Evolutionary conservation across 2,797 vertebrate species (phyloP).

Genomic region (Eupleurogrammus muticus): DNA sequence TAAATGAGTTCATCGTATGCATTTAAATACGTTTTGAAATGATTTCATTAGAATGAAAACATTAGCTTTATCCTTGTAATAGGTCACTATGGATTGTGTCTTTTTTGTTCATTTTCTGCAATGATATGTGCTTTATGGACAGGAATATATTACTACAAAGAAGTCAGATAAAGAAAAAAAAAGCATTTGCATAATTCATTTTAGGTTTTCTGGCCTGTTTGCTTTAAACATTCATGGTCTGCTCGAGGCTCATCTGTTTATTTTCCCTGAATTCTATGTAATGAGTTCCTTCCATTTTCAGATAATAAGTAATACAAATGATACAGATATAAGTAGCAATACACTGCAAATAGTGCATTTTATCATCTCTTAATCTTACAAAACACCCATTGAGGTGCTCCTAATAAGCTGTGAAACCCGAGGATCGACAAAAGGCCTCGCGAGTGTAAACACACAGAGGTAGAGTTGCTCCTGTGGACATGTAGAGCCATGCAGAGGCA

Average conservation of each 20-base stretch:
- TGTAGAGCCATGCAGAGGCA: slow-evolving; percentile 75
- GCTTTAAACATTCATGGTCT: too few relatives aligned
- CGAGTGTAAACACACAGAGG: slow-evolving; percentile 14
- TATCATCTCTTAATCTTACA: not conserved
- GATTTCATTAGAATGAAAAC: not conserved
- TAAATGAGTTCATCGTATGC: not conserved
- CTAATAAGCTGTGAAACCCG: not conserved
- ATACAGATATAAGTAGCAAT: too few relatives aligned
- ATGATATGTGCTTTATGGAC: too few relatives aligned
- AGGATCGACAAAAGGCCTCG: slow-evolving; percentile 9
- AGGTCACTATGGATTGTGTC: not conserved
- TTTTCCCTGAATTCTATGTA: too few relatives aligned
- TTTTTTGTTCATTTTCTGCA: too few relatives aligned
- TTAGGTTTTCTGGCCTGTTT: too few relatives aligned
- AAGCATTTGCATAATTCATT: too few relatives aligned
- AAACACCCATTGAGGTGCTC: not conserved
- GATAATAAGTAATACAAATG: too few relatives aligned
- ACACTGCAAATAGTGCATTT: not conserved
- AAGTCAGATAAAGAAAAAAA: too few relatives aligned
- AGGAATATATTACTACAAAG: too few relatives aligned
- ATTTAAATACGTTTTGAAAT: not conserved
- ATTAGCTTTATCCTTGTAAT: not conserved
- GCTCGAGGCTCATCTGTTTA: too few relatives aligned
- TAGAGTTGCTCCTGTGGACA: slow-evolving; percentile 49
- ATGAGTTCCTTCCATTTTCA: too few relatives aligned